Evolutionary conservation across 2,113 vertebrate species (phyloP), one percentile per base, ranked within the genome.

Genomic region (Hippocampus barbouri): DNA sequence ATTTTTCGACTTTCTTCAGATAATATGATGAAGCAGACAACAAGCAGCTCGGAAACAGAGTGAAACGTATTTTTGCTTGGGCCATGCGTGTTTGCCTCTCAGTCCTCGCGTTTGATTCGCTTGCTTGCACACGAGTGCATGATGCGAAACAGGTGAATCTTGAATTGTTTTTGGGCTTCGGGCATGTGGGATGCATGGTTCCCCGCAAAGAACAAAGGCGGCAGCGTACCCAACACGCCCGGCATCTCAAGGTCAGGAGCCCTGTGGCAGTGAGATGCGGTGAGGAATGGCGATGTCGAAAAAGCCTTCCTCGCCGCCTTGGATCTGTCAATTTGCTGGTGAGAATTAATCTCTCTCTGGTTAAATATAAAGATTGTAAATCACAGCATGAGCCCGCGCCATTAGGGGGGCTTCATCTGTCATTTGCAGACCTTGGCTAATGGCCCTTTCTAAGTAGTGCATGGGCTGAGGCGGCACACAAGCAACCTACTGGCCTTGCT

Each of bases 311-410:
- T 86, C 80, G 70, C 79, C 81, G 81, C 78, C 64, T 79, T 73
- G 80, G 88, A 83, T 82, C 83, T 88, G 88, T 91, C 90, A 89
- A 86, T 90, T 88, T 79, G 61, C 78, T 34, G 45, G 70, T 43
- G 40, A 86, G 89, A 91, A 91, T 91, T 85, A 89, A 91, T 92
- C 86, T 91, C 82, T 85, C 80, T 85, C 76, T 83, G 72, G 87
- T 89, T 91, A 90, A 90, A 91, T 89, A 88, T 89, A 89, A 90
- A 87, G 82, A 89, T 82, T 89, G 90, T 90, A 92, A 91, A 91
- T 91, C 89, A 90, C 87, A 88, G 85, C 81, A 43, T 75, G 85
- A 77, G 82, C 81, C 77, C 40, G 78, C 75, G 69, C 87, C 71
- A 74, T 81, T 82, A 78, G 85, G 81, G 83, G 83, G 79, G 71